phyloP scores from a whole-genome alignment of 2,797 vertebrate genomes.

The Serranus cabrilla region DNA sequence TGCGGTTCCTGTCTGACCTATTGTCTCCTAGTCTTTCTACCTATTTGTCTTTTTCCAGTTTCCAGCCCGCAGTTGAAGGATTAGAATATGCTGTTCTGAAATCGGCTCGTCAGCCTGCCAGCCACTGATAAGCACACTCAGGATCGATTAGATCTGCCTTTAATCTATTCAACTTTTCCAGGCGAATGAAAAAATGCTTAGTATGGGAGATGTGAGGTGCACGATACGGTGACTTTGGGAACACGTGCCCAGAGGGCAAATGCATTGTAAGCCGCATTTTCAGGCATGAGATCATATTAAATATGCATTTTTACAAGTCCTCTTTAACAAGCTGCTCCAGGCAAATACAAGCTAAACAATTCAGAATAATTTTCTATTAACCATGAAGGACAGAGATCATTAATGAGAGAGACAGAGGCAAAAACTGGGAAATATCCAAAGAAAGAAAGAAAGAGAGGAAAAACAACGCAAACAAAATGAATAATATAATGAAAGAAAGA shows the following conservation, averaged over 20 bases:
- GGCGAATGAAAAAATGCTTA: slow-evolving; percentile 58
- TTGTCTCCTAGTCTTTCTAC: slow-evolving; percentile 17
- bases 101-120: slow-evolving; percentile 76
- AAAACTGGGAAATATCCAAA: slow-evolving; percentile 7
- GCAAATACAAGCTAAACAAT: slow-evolving; percentile 59
- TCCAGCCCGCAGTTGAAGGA: slow-evolving; percentile 61
- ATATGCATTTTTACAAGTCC: slow-evolving; percentile 61
- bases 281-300: slow-evolving; percentile 58
- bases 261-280: slow-evolving; percentile 56
- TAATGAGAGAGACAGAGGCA: slow-evolving; percentile 25
- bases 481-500: not conserved
- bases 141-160: slow-evolving; percentile 80
- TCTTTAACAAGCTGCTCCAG: slow-evolving; percentile 62
- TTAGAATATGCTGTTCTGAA: slow-evolving; percentile 63
- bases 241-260: slow-evolving; percentile 66
- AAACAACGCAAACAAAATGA: not conserved
- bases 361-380: slow-evolving; percentile 43
- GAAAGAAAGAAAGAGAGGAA: not conserved
- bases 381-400: slow-evolving; percentile 51
- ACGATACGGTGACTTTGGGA: slow-evolving; percentile 73
- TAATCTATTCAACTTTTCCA: slow-evolving; percentile 78
- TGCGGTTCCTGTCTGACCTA: slow-evolving; percentile 11
- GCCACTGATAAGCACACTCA: slow-evolving; percentile 72
- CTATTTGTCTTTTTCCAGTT: slow-evolving; percentile 59
- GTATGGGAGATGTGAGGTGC: slow-evolving; percentile 64